Conservation (phyloP, 1,140 invertebrate species). For the Drosophila kepulauana region DNA sequence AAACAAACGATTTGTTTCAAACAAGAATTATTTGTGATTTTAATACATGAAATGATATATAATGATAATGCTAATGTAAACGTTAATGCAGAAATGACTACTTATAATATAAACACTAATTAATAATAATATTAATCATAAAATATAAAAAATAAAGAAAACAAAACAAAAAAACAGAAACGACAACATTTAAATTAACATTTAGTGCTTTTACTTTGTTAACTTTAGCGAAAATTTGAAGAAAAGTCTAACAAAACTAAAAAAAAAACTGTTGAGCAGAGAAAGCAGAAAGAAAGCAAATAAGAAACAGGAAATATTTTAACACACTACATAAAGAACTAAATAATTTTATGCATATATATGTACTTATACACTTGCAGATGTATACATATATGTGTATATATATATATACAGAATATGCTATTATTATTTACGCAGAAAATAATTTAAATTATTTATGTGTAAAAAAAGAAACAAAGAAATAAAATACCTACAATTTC, state of each 20-base stretch:
- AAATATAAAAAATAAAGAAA: constrained; percentile 43
- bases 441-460: constrained; percentile 75
- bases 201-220: constrained; percentile 75
- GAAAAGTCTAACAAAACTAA: constrained; percentile 6
- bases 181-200: constrained; percentile 46
- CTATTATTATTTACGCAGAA: constrained; percentile 75
- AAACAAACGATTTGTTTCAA: constrained; percentile 71
- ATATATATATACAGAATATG: constrained; percentile 40
- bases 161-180: constrained; percentile 27
- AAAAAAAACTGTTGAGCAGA: background rate
- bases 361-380: too few species aligned
- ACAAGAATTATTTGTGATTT: constrained; percentile 82
- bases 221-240: constrained; percentile 50
- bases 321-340: constrained; percentile 18
- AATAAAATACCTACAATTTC: constrained; percentile 67
- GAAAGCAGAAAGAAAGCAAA: constrained; percentile 10
- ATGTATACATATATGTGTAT: constrained; percentile 29
- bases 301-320: constrained; percentile 49
- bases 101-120: constrained; percentile 38
- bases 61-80: constrained; percentile 46
- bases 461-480: constrained; percentile 56
- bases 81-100: constrained; percentile 47
- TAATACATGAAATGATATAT: constrained; percentile 77
- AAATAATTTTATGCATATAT: background rate
- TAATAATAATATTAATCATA: constrained; percentile 72